Base-by-base conservation (phyloP, 2,888 invertebrate species). In the Hydrotaea diabolus region DNA sequence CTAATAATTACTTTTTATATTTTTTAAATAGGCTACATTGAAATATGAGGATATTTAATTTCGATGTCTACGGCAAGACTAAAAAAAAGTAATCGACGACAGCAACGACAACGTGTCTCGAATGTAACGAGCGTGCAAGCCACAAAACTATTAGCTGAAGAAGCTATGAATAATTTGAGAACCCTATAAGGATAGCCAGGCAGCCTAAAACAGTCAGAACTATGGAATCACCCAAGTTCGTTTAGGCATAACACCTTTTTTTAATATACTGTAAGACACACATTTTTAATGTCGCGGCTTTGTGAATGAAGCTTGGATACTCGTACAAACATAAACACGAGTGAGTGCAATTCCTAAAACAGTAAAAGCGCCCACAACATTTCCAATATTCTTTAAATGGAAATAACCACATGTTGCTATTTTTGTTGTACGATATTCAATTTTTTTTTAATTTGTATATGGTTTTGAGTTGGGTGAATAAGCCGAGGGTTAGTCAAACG, bases 101-200 rank as follows among this genome's bases (percentile, higher is more conserved):
- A 21, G 19, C 36, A 43, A 11, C 66, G 21, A 21, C 21, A 43
- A 66, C 66, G 66, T 66, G 66, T 9, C 2, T 17, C 17, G 7
- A 43, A 69, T 46, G 39, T 21, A 21, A 46, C 59, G 83, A 19
- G n/a, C 73, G 73, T 21, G 36, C 36, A 62, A 76, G 17, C 13
- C 76, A 81, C 80, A 82, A 82, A 79, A 59, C 17, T 80, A 76
- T 69, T 69, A 73, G 64, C 2, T 39, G 76, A 57, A 19, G 23
- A 77, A 85, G 82, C 72, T 66, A 55, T 85, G 73, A 85, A 79
- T 82, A 82, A 82, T 82, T 82, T 82, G 74, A 62, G 13, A 77
- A 55, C 85, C 77, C 43, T 74, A 77, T 31, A 82, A 71, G 85
- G 85, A 36, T 53, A 46, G 19, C 69, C 53, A 46, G 59, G 69